Percentiles rank a stretch among this genome's conserved stretches.
These are phyloP conservation scores for Temnothorax unifasciatus DNA, from an alignment of 2,888 invertebrate genomes.

Conservation along the genomic window DNA sequence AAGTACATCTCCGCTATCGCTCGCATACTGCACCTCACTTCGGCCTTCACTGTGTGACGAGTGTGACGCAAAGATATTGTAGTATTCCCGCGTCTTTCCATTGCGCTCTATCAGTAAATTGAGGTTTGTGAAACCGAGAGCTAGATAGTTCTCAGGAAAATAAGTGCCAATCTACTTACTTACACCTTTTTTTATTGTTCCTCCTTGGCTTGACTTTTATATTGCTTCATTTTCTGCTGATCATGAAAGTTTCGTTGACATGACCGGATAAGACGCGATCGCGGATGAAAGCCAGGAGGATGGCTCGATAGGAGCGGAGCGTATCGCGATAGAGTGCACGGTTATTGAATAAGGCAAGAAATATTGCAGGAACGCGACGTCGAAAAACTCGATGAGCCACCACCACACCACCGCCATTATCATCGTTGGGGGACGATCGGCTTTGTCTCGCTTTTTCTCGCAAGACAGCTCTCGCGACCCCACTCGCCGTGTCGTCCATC, in stretches of 20 bases:
- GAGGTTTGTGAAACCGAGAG: constrained; percentile 27
- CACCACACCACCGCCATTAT: neutral
- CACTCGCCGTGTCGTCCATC: constrained; percentile 13
- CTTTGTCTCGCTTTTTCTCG: constrained; percentile 49
- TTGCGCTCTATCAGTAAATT: constrained; percentile 49
- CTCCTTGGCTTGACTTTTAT: neutral
- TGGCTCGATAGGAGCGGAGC: neutral
- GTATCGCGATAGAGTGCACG: constrained; percentile 37
- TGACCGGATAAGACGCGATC: constrained; percentile 34
- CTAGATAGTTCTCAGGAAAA: constrained; percentile 6
- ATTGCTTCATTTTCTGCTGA: constrained; percentile 35
- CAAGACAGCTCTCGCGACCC: constrained; percentile 38
- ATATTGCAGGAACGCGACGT: constrained; percentile 51
- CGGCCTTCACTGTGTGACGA: neutral
- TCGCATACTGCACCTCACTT: neutral
- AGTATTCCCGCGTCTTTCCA: constrained; percentile 41
- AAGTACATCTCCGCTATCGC: constrained; percentile 23
- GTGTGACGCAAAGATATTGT: neutral
- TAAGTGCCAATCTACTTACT: neutral
- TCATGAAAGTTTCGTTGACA: constrained; percentile 59
- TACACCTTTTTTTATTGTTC: neutral
- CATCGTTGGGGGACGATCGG: constrained; percentile 22
- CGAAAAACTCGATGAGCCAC: constrained; percentile 49
- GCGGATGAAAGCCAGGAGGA: constrained; percentile 17
- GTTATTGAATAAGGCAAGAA: constrained; percentile 59